Evolutionary conservation across 1,140 invertebrate genomes (phyloP).

Genomic region (Saccostrea cuccullata): DNA sequence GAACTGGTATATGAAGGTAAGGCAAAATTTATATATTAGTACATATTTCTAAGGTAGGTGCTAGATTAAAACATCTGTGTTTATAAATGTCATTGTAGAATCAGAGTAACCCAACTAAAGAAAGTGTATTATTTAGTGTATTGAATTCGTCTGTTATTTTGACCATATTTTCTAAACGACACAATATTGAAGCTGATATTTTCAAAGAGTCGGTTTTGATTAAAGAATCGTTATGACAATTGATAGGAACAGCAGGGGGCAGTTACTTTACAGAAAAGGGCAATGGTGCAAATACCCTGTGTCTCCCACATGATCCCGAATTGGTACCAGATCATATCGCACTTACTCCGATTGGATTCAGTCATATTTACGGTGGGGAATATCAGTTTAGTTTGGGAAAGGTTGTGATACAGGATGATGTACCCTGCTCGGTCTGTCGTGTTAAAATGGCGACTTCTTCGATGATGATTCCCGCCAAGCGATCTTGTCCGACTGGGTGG

Average conservation of each 20-base stretch:
- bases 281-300: neutral
- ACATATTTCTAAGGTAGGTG: too few species aligned
- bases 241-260: neutral
- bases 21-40: neutral
- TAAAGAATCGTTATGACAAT: neutral
- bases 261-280: neutral
- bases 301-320: conserved; percentile 21
- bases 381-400: conserved; percentile 28
- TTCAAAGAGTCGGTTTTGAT: too few species aligned
- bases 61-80: too few species aligned
- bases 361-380: neutral
- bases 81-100: too few species aligned
- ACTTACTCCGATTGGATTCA: neutral
- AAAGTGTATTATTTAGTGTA: too few species aligned
- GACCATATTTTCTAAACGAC: too few species aligned
- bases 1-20: neutral
- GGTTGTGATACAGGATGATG: conserved; percentile 18
- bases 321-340: neutral
- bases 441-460: neutral
- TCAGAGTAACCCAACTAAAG: too few species aligned
- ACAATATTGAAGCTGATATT: too few species aligned
- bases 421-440: conserved; percentile 42
- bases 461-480: conserved; percentile 32
- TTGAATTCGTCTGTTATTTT: too few species aligned
- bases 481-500: conserved; percentile 27